Base-by-base conservation (phyloP, 2,888 invertebrate genomes). In the Oligia fasciuncula region DNA sequence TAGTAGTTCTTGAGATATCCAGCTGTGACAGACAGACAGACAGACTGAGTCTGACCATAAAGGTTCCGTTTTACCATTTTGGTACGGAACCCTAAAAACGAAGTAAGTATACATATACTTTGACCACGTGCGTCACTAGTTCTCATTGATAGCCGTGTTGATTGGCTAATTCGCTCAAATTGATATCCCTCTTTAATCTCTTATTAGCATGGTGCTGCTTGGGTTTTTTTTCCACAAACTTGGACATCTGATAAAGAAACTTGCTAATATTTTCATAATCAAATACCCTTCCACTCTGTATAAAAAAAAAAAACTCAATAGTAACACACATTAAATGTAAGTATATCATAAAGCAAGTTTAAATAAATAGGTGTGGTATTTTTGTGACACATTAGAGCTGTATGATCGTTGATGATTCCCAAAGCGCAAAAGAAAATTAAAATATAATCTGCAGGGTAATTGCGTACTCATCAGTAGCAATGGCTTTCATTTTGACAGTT, bases 121-220 rank as follows among this genome's bases (percentile, higher is more conserved):
- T 62, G 43, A 35, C 4, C 40, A 23, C 13, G 35, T 84, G 73
- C 66, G 71, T 74, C 80, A 66, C 54, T 40, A 35, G 54, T 14
- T 62, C 14, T 14, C 29, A 54, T 83, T 57, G 60, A 60, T 68
- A 68, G 43, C 57, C 43, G 29, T 57, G 35, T 71, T 80, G 51
- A 83, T 80, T 75, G 63, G 51, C 2, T 72, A 68, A 84, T 84
- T 73, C 35, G 57, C 29, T 67, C 19, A 79, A 83, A 71, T 51
- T 85, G 49, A 46, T 73, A 60, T 70, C 17, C 23, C 46, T 63
- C 17, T 29, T 1, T 17, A 54, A 35, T 62, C 19, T 17, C 40
- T 62, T 19, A 54, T 40, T 66, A 63, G 29, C 17, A 2, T 35
- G 46, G 14, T 5, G 5, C 13, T 67, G 9, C 77, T 46, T 40